Percentiles rank a stretch among this genome's conserved stretches.
Evolutionary conservation across 2,888 invertebrate genomes (phyloP).

Genomic region (Plebejus anna): DNA sequence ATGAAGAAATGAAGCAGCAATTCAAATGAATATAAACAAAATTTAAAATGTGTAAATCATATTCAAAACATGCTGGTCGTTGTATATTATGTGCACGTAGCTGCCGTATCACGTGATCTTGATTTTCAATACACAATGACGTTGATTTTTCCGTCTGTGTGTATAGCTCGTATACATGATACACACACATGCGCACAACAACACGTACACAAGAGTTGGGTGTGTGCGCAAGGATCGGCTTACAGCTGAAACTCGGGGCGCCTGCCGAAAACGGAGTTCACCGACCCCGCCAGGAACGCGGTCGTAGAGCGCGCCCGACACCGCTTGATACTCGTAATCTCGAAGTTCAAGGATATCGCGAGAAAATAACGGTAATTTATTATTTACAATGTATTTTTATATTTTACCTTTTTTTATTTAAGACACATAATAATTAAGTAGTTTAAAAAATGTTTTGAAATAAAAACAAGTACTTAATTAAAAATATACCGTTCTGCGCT

Average conservation of each 20-base stretch:
- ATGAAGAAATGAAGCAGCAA: too few relatives aligned
- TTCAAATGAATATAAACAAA: neutral
- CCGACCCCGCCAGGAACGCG: conserved; percentile 71
- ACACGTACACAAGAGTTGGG: conserved; percentile 34
- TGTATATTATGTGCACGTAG: conserved; percentile 33
- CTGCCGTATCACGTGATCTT: conserved; percentile 40
- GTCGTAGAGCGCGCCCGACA: conserved; percentile 53
- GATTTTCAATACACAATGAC: conserved; percentile 47
- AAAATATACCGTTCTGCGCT: too few relatives aligned
- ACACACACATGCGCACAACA: neutral
- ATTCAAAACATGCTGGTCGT: conserved; percentile 28
- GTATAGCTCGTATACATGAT: conserved; percentile 33
- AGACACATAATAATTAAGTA: too few relatives aligned
- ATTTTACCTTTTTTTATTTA: neutral
- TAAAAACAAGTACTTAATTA: too few relatives aligned
- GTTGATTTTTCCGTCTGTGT: conserved; percentile 52
- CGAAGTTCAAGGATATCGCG: conserved; percentile 33
- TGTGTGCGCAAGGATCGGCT: conserved; percentile 70
- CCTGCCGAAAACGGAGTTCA: conserved; percentile 77
- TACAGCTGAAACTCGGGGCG: conserved; percentile 78
- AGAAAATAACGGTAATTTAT: conserved; percentile 24
- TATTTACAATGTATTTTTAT: neutral
- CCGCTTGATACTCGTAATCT: conserved; percentile 49
- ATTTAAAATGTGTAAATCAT: neutral
- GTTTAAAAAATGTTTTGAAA: neutral